Evolutionary conservation across 2,888 invertebrate genomes (phyloP).

Genomic region (Diaperis boleti): DNA sequence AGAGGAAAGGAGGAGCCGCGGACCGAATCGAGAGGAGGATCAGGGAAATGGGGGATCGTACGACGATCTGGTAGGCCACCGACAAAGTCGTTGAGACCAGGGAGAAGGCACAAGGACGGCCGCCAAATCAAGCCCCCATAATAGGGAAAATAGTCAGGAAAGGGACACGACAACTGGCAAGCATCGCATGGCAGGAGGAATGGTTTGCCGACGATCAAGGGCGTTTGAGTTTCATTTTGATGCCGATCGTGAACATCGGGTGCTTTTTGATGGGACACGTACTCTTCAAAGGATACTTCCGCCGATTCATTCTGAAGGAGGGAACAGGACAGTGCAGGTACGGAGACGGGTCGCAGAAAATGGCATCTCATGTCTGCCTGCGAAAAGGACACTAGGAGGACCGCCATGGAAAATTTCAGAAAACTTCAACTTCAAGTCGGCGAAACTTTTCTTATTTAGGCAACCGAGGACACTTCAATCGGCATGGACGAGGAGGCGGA

Average conservation of each 20-base stretch:
- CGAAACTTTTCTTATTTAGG: too few relatives aligned
- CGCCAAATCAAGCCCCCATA: background rate
- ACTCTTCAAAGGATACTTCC: conserved; percentile 21
- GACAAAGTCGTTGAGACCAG: background rate
- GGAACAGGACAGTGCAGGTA: conserved; percentile 9
- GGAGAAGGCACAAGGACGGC: background rate
- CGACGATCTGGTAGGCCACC: conserved; percentile 28
- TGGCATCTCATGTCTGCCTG: too few relatives aligned
- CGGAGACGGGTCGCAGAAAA: conserved; percentile 15
- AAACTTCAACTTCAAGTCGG: too few relatives aligned
- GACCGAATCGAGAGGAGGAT: background rate
- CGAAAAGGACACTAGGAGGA: too few relatives aligned
- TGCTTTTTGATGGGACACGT: conserved; percentile 25
- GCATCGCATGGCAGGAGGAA: conserved; percentile 4
- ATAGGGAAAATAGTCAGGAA: background rate
- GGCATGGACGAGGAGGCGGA: too few relatives aligned
- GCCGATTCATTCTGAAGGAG: conserved; percentile 17
- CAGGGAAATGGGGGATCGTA: background rate
- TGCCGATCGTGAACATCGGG: background rate
- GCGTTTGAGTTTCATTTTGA: background rate
- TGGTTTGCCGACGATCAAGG: conserved; percentile 6
- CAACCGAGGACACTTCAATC: too few relatives aligned
- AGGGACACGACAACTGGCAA: background rate
- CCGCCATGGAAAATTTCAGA: too few relatives aligned
- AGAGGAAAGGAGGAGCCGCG: conserved; percentile 16